phyloP scores from a whole-genome alignment of 2,797 vertebrate species.

The Prionace glauca region DNA sequence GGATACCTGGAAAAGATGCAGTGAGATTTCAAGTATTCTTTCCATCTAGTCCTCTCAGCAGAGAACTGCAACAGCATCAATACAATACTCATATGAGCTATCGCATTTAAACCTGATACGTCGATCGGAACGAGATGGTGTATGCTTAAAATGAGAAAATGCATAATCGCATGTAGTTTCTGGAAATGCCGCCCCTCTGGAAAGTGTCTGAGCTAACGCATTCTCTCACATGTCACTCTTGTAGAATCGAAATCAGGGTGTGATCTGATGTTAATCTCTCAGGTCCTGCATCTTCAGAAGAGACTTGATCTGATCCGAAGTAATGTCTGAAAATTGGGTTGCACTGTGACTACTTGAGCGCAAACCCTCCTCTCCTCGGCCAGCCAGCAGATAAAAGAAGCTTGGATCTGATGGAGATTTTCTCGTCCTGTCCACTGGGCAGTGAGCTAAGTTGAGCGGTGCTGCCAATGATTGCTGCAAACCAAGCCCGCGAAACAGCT shows the following conservation, averaged over 20 bases:
- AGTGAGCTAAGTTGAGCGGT: constrained; percentile 41
- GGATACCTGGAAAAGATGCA: background rate
- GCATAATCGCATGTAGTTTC: background rate
- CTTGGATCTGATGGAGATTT: background rate
- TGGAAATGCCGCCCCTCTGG: background rate
- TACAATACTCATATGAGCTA: background rate
- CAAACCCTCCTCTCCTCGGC: background rate
- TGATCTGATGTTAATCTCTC: constrained; percentile 1
- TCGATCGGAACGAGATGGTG: background rate
- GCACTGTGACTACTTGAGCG: background rate
- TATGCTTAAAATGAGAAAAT: background rate
- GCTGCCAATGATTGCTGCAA: constrained; percentile 40
- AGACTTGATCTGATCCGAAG: background rate
- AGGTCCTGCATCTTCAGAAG: background rate
- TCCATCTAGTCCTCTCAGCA: background rate
- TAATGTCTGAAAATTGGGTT: background rate
- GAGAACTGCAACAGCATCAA: background rate
- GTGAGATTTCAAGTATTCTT: background rate
- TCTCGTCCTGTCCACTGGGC: constrained; percentile 49
- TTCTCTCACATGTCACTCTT: background rate
- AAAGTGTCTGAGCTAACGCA: background rate
- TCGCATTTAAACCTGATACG: background rate
- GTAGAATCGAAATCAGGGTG: background rate
- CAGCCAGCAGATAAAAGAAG: background rate
- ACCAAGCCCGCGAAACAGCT: constrained; percentile 37